Conservation (phyloP, 2,888 invertebrate genomes). For the Tinea pellionella region DNA sequence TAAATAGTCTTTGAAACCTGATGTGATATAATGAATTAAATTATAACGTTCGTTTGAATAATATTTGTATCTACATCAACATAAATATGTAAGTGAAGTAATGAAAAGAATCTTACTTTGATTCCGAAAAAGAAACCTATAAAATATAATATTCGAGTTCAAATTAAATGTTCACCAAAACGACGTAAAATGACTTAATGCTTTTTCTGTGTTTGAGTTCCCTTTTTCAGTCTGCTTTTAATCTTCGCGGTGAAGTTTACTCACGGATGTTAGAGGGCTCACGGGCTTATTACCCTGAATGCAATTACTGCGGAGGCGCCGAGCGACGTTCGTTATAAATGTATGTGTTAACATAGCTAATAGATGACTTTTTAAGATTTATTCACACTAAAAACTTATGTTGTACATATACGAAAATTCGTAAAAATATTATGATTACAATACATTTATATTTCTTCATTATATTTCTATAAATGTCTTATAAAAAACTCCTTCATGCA, state of each 20-base stretch:
- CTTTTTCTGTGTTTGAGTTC: constrained; percentile 55
- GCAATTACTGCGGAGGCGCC: constrained; percentile 16
- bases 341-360: constrained; percentile 11
- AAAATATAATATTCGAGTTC: constrained; percentile 8
- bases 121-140: background rate
- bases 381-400: background rate
- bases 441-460: too few relatives aligned
- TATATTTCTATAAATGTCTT: too few relatives aligned
- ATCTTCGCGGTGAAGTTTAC: constrained; percentile 17
- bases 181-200: constrained; percentile 48
- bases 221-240: constrained; percentile 28
- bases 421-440: too few relatives aligned
- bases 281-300: constrained; percentile 17
- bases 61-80: too few relatives aligned
- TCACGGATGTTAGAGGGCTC: constrained; percentile 14
- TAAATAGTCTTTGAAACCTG: background rate
- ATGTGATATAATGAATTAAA: background rate
- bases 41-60: background rate
- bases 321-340: constrained; percentile 13
- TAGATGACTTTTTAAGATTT: background rate
- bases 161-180: constrained; percentile 17
- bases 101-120: too few relatives aligned
- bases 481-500: too few relatives aligned
- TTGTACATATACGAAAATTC: too few relatives aligned
- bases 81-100: too few relatives aligned